Evolutionary conservation across 2,888 invertebrate genomes (phyloP), one percentile per base, ranked within the genome.

Genomic region (Linnaemya tessellans): DNA sequence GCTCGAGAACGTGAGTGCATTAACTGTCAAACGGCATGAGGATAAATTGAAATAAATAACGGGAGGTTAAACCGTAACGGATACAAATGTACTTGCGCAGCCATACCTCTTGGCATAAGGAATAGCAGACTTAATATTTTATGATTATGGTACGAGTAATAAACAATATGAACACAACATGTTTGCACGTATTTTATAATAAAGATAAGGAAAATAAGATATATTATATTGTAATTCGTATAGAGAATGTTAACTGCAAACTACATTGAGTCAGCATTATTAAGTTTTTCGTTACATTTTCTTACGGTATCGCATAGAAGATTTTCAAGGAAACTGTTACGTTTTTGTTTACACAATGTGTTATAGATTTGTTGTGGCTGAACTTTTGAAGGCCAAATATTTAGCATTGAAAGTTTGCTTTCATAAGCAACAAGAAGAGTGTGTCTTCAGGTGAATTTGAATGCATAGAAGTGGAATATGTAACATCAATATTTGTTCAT

Each of bases 331-430:
- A 65, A 56, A 75, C 30, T 58, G 20, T 71, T 70, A 49, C 38
- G 35, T 80, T 77, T 41, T 56, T 18, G 25, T 46, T 46, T 64
- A 46, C 60, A 51, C 30, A 43, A 78, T 54, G 41, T 54, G 18
- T 78, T 78, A 77, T 77, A 46, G 60, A 84, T 73, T 73, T 80
- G 56, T 46, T 78, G 49, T 15, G 22, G 58, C n/a, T 74, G 81
- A 79, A 75, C 79, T 70, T 82, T 79, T 82, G 81, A 85, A 82
- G 85, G 85, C 70, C 79, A 79, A 68, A 43, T 70, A 46, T 75
- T 80, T 75, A 79, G 70, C 81, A 81, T 79, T 81, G 85, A 85
- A 81, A 79, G 30, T 58, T 74, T 58, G 10, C 65, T 65, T 25
- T 68, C 30, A 3, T 35, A 43, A 51, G 56, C 49, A 62, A 67